phyloP scores from a whole-genome alignment of 2,888 invertebrate species.

The Drosophila niveifrons region DNA sequence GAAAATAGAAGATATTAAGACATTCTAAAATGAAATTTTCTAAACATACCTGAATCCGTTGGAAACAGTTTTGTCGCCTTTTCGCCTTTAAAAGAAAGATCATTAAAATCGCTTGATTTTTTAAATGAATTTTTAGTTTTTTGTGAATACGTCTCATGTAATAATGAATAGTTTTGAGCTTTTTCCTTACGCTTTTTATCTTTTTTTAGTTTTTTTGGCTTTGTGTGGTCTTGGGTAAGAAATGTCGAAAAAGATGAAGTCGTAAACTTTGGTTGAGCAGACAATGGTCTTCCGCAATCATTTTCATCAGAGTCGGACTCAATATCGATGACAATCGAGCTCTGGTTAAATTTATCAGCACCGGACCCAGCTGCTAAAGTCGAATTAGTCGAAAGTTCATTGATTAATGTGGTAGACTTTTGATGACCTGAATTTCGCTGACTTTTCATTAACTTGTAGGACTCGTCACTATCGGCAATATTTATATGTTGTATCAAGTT shows the following conservation, averaged over 20 bases:
- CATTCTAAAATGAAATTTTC: neutral
- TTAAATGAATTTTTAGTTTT: constrained; percentile 23
- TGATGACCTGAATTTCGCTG: constrained; percentile 15
- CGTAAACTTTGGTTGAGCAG: constrained; percentile 13
- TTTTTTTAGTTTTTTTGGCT: constrained; percentile 71
- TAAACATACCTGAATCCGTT: constrained; percentile 59
- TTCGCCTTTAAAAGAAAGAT: constrained; percentile 56
- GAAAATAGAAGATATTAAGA: neutral
- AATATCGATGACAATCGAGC: constrained; percentile 80
- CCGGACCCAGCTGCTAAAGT: constrained; percentile 28
- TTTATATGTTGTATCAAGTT: constrained; percentile 46
- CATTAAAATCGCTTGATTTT: constrained; percentile 44
- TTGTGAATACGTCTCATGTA: constrained; percentile 30
- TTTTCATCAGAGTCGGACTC: constrained; percentile 83
- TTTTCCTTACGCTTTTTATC: constrained; percentile 73
- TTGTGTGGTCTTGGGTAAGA: constrained; percentile 20
- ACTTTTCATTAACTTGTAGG: constrained; percentile 23
- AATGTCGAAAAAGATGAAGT: constrained; percentile 14
- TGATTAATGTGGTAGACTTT: constrained; percentile 45
- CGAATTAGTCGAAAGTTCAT: constrained; percentile 71
- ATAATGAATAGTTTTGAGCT: constrained; percentile 12
- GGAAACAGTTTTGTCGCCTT: constrained; percentile 34
- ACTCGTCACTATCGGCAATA: constrained; percentile 36
- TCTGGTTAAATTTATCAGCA: constrained; percentile 46
- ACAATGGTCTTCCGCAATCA: constrained; percentile 39